Evolutionary conservation across 2,113 vertebrate genomes (phyloP).

Genomic region (Neomonachus schauinslandi): DNA sequence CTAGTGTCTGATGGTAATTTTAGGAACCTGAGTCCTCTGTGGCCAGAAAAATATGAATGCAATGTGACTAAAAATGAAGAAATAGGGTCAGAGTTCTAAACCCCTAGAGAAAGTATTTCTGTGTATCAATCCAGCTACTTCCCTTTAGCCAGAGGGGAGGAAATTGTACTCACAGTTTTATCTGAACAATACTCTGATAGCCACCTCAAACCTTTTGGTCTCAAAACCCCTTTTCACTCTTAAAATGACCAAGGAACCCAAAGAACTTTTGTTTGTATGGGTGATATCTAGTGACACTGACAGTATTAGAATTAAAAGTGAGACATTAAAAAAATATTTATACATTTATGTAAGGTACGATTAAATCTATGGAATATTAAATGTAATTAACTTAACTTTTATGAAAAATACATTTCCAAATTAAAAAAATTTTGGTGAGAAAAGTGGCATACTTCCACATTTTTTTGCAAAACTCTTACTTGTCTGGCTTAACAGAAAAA

Average conservation of each 20-base stretch:
- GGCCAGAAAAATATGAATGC: background rate
- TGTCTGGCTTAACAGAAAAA: background rate
- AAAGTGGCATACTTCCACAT: background rate
- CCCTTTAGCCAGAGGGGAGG: background rate
- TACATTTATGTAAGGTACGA: background rate
- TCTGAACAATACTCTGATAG: background rate
- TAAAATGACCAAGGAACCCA: constrained; percentile 19
- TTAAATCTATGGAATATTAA: background rate
- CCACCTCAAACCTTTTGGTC: background rate
- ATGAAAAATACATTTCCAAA: constrained; percentile 37
- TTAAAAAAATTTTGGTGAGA: constrained; percentile 12
- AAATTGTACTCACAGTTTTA: background rate
- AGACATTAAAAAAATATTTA: background rate
- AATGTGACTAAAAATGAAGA: background rate
- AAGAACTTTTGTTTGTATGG: background rate
- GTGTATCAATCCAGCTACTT: background rate
- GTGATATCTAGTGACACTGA: background rate
- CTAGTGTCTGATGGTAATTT: background rate
- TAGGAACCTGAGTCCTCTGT: background rate
- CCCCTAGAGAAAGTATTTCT: background rate
- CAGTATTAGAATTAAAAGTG: background rate
- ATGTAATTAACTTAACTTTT: background rate
- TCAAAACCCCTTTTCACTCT: background rate
- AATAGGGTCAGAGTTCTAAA: constrained; percentile 2
- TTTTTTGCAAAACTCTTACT: background rate